phyloP scores from a whole-genome alignment of 2,113 vertebrate species.

The Syrrhaptes paradoxus region DNA sequence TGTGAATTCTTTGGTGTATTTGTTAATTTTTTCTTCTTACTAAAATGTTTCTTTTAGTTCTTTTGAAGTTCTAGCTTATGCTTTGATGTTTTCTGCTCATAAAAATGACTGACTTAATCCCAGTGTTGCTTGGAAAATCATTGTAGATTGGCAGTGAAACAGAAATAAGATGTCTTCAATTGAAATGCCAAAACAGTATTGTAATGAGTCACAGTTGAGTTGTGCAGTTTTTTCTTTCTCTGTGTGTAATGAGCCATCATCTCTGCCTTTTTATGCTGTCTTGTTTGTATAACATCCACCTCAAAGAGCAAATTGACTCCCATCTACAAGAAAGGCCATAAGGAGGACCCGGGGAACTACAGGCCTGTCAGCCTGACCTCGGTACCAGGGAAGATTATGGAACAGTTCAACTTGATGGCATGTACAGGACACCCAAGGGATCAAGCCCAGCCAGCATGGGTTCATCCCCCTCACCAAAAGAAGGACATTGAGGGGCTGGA shows the following conservation, averaged over 20 bases:
- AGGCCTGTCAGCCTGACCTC: too few relatives aligned
- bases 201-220: not conserved
- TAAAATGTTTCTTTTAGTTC: not conserved
- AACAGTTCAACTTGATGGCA: too few relatives aligned
- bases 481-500: too few relatives aligned
- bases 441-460: too few relatives aligned
- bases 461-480: too few relatives aligned
- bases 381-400: too few relatives aligned
- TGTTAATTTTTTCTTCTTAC: not conserved
- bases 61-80: not conserved
- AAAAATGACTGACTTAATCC: not conserved
- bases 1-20: not conserved
- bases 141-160: not conserved
- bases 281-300: not conserved
- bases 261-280: not conserved
- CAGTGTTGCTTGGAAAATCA: not conserved
- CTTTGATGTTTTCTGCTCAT: not conserved
- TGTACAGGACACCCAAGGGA: too few relatives aligned
- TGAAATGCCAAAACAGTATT: not conserved
- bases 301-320: not conserved
- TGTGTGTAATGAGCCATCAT: not conserved
- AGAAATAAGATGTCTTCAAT: not conserved
- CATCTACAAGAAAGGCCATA: too few relatives aligned
- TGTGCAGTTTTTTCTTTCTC: not conserved
- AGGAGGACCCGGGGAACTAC: too few relatives aligned